Evolutionary conservation across 2,113 vertebrate genomes (phyloP).

Genomic region (Balaenoptera acutorostrata): DNA sequence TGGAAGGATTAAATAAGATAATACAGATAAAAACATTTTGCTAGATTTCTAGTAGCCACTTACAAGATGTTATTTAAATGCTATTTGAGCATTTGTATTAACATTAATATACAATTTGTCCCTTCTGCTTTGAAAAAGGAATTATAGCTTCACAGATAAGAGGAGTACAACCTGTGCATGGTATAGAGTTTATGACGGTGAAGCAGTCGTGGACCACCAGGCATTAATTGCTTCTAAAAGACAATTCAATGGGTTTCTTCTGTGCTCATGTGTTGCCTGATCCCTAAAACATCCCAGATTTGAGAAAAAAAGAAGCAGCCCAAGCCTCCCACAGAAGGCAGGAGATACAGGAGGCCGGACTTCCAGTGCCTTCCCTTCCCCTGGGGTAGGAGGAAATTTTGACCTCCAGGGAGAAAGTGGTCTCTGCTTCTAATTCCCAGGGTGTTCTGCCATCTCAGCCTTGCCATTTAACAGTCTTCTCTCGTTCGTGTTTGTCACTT

Average conservation of each 20-base stretch:
- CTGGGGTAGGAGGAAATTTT: neutral
- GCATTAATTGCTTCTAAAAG: neutral
- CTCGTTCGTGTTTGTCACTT: neutral
- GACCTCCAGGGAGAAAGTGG: neutral
- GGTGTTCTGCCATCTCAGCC: neutral
- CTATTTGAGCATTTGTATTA: neutral
- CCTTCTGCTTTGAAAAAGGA: neutral
- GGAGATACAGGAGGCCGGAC: neutral
- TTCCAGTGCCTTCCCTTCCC: neutral
- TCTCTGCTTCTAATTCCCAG: neutral
- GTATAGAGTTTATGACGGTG: neutral
- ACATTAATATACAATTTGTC: neutral
- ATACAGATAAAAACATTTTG: neutral
- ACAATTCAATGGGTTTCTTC: neutral
- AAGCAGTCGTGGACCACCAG: neutral
- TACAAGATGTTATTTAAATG: neutral
- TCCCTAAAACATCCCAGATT: neutral
- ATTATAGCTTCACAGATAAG: neutral
- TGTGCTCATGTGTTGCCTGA: neutral
- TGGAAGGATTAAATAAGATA: neutral
- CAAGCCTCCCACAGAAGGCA: neutral
- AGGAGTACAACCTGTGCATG: neutral
- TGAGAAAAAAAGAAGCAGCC: neutral
- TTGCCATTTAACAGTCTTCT: conserved; percentile 7
- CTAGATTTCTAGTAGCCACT: neutral